These are phyloP conservation scores for Micronycteris hirsuta DNA, from an alignment of 2,113 vertebrate genomes.

Conservation along the genomic window DNA sequence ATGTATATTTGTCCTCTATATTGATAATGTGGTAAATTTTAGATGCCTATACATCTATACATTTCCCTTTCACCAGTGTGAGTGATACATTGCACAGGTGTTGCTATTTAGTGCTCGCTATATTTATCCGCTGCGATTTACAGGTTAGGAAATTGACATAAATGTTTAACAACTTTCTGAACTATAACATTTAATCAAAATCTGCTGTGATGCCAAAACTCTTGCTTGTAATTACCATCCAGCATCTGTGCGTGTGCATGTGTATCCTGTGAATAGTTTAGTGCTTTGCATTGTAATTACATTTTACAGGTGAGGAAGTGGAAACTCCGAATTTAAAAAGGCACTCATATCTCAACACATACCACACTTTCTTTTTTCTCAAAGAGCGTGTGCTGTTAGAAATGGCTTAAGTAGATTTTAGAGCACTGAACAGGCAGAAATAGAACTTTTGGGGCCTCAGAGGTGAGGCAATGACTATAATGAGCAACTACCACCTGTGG, in stretches of 20 bases:
- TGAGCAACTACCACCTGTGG: background rate
- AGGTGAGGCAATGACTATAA: background rate
- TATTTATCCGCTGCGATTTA: background rate
- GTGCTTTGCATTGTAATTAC: background rate
- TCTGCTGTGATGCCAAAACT: background rate
- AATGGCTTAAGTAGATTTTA: background rate
- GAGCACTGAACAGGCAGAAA: background rate
- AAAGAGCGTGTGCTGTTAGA: background rate
- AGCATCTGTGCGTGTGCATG: background rate
- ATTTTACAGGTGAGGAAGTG: background rate
- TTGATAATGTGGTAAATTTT: background rate
- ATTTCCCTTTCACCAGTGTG: background rate
- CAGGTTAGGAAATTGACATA: background rate
- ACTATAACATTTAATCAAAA: background rate
- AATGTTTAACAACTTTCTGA: background rate
- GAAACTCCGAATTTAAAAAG: background rate
- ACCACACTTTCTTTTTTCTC: background rate
- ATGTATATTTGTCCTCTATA: background rate
- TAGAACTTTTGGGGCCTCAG: background rate
- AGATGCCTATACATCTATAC: background rate
- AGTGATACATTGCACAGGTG: background rate
- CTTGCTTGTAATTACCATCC: background rate
- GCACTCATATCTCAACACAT: background rate
- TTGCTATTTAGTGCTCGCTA: background rate
- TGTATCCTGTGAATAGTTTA: background rate